A percentile compares a stretch with the other conserved stretches of the same genome.
Evolutionary conservation across 1,140 invertebrate genomes (phyloP).

Genomic region (Sitophilus oryzae): DNA sequence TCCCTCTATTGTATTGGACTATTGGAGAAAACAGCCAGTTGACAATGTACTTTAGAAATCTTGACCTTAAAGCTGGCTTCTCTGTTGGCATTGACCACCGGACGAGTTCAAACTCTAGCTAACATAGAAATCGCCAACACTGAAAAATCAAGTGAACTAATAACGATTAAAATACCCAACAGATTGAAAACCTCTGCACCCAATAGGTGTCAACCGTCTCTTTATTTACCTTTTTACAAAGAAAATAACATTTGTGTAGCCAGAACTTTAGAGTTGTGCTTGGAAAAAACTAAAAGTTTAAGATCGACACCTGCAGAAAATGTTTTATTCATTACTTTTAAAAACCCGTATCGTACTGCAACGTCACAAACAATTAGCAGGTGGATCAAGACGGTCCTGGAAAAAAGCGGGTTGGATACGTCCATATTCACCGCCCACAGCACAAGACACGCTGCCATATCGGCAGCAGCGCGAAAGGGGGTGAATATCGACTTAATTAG

Average conservation of each 20-base stretch:
- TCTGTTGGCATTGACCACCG: constrained; percentile 4
- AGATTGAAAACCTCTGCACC: constrained; percentile 8
- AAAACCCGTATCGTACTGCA: constrained; percentile 23
- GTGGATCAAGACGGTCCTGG: constrained; percentile 24
- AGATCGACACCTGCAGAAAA: not conserved
- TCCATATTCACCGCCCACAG: constrained; percentile 12
- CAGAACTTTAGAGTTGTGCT: constrained; percentile 2
- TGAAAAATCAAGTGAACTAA: too few relatives aligned
- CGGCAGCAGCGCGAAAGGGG: too few relatives aligned
- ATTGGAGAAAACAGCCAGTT: too few relatives aligned
- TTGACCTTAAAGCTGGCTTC: too few relatives aligned
- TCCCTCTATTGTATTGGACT: too few relatives aligned
- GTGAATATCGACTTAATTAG: too few relatives aligned
- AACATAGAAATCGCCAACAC: constrained; percentile 4
- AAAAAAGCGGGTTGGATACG: constrained; percentile 22
- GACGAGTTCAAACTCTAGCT: constrained; percentile 6
- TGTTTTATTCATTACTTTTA: constrained; percentile 12
- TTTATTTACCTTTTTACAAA: constrained; percentile 8
- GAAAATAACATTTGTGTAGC: constrained; percentile 9
- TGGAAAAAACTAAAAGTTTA: not conserved
- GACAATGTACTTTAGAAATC: too few relatives aligned
- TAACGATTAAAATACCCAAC: constrained; percentile 4
- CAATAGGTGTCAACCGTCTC: constrained; percentile 3
- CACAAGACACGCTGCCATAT: constrained; percentile 27
- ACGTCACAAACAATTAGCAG: constrained; percentile 23